Percentiles rank a stretch among this genome's conserved stretches.
phyloP scores from a whole-genome alignment of 2,888 invertebrate genomes.

The Salpingus planirostris region DNA sequence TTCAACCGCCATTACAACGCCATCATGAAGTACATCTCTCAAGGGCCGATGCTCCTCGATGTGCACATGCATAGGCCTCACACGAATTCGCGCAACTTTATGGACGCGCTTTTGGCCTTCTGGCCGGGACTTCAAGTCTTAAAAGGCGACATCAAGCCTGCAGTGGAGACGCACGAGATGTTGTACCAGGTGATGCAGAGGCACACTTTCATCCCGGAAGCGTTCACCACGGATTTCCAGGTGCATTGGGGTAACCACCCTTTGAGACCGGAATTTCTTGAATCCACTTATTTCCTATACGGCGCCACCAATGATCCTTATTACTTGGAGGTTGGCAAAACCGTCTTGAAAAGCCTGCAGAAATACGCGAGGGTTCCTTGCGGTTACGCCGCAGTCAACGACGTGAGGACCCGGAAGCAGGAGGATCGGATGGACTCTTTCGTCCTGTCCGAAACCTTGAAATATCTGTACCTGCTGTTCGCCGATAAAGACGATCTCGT shows the following conservation, averaged over 20 bases:
- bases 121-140: constrained; percentile 89
- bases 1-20: constrained; percentile 95
- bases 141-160: constrained; percentile 87
- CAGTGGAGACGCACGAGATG: constrained; percentile 99
- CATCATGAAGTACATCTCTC: constrained; percentile 94
- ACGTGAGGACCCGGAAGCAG: constrained; percentile 56
- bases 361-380: constrained; percentile 88
- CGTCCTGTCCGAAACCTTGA: constrained; percentile 95
- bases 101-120: constrained; percentile 95
- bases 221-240: constrained; percentile 93
- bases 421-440: constrained; percentile 99
- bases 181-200: constrained; percentile 95
- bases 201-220: constrained; percentile 97
- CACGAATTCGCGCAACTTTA: constrained; percentile 88
- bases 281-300: constrained; percentile 95
- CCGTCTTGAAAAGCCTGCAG: constrained; percentile 81
- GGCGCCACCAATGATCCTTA: constrained; percentile 93
- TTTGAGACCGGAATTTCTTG: constrained; percentile 92
- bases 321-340: constrained; percentile 86
- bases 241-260: constrained; percentile 99
- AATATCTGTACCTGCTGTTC: constrained; percentile 91
- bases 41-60: constrained; percentile 86
- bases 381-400: constrained; percentile 80
- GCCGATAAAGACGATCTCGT: constrained; percentile 78
- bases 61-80: constrained; percentile 86